Evolutionary conservation across 2,113 vertebrate genomes (phyloP), one percentile per base, ranked within the genome.

Genomic region (Amazona vittata): DNA sequence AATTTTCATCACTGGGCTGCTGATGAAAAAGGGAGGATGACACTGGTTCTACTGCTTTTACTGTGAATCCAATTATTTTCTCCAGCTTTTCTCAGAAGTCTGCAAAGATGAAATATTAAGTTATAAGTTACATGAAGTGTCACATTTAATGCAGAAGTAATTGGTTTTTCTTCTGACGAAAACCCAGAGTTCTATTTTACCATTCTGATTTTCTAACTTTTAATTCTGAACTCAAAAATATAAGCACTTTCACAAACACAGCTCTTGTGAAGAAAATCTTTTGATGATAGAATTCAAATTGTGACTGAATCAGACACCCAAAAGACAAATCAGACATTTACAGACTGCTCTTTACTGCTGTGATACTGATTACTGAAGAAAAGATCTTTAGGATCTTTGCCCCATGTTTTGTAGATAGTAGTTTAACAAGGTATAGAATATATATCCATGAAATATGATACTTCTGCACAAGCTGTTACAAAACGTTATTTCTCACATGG

Each of bases 1-100:
- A 84, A 84, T 93, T 89, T 93, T 96, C 83, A 94, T 97, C 83
- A 64, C 15, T 63, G 5, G 24, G 62, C 62, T 92, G 29, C 41
- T 89, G 57, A 63, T 82, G 69, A 82, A 89, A 93, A 74, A 60
- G 22, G 13, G 46, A 67, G n/a, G 41, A 71, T 81, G 31, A 39
- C 68, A 95, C 29, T 1, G 2, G 12, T 82, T 82, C 91, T 82
- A 15, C 22, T 70, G 14, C 55, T 82, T 84, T 62, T 82, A 79
- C 43, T 52, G 28, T 53, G 52, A 75, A 68, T 65, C 35, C 24
- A 85, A 43, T 84, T 91, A 11, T 87, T 92, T 87, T 71, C 65
- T 73, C 31, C 24, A 71, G 26, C 15, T 86, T 95, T 94, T 79
- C 52, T 75, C 57, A 75, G 33, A 93, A 94, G 20, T 25, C 35